Percentiles rank a stretch among this genome's conserved stretches.
These are phyloP conservation scores for Biston betularia DNA, from an alignment of 2,888 invertebrate genomes.

Conservation along the genomic window DNA sequence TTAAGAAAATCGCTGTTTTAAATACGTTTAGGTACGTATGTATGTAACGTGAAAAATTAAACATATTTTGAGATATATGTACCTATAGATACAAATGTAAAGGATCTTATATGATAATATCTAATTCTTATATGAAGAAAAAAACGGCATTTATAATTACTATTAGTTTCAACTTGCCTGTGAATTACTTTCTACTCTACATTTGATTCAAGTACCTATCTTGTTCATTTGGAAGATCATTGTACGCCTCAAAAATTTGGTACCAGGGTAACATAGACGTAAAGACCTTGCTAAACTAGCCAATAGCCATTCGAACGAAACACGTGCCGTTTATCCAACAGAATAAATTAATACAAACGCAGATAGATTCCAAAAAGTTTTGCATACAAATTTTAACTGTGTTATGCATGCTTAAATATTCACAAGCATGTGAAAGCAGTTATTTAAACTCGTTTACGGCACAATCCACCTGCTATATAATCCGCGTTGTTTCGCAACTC, in stretches of 20 bases:
- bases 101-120: no score
- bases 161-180: no score
- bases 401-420: conserved; percentile 63
- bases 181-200: no score
- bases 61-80: no score
- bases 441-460: conserved; percentile 83
- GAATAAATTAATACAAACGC: conserved; percentile 17
- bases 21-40: no score
- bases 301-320: not conserved
- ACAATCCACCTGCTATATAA: conserved; percentile 86
- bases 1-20: no score
- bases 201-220: not conserved
- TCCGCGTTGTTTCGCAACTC: conserved; percentile 85
- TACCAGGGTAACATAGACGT: conserved; percentile 14
- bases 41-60: no score
- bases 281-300: conserved; percentile 5
- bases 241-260: conserved; percentile 4
- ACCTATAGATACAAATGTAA: no score
- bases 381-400: conserved; percentile 41
- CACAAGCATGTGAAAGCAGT: conserved; percentile 80
- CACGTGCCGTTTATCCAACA: conserved; percentile 7
- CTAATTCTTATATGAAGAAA: no score
- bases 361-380: conserved; percentile 32
- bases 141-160: no score
- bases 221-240: conserved; percentile 21